A percentile compares a stretch with the other conserved stretches of the same genome.
Conservation (phyloP, 2,113 vertebrate genomes). For the Larimichthys polyactis region DNA sequence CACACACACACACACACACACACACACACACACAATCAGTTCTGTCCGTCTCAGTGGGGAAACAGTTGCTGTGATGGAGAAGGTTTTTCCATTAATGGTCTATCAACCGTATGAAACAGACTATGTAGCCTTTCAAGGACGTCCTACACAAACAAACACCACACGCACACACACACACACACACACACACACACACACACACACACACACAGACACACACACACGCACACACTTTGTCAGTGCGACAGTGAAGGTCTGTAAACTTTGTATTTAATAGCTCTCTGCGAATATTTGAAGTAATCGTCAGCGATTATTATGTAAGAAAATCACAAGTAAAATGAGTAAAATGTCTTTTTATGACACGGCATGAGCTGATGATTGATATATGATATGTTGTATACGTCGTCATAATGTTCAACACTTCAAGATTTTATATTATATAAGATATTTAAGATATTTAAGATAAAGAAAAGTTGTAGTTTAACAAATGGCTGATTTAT, state of each 20-base stretch:
- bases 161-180: slow-evolving; percentile 5
- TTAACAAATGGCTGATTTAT: not conserved
- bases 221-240: slow-evolving; percentile 27
- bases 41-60: slow-evolving; percentile 22
- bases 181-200: not conserved
- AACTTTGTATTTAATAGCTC: slow-evolving; percentile 5
- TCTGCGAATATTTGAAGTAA: not conserved
- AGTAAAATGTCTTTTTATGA: no score
- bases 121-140: slow-evolving; percentile 45
- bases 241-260: slow-evolving; percentile 12
- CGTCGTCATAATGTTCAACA: no score
- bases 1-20: no score
- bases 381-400: no score
- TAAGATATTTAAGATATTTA: not conserved
- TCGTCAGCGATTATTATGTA: no score
- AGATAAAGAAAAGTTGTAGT: not conserved
- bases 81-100: slow-evolving; percentile 21
- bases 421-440: not conserved
- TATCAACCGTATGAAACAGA: slow-evolving; percentile 40
- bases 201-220: no score
- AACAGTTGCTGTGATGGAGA: slow-evolving; percentile 39
- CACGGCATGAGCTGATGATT: no score
- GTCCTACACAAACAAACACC: slow-evolving; percentile 23
- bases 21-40: not conserved
- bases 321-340: no score